A percentile compares a stretch with the other conserved stretches of the same genome.
Conservation (phyloP, 2,888 invertebrate species). For the Eucriotettix oculatus region DNA sequence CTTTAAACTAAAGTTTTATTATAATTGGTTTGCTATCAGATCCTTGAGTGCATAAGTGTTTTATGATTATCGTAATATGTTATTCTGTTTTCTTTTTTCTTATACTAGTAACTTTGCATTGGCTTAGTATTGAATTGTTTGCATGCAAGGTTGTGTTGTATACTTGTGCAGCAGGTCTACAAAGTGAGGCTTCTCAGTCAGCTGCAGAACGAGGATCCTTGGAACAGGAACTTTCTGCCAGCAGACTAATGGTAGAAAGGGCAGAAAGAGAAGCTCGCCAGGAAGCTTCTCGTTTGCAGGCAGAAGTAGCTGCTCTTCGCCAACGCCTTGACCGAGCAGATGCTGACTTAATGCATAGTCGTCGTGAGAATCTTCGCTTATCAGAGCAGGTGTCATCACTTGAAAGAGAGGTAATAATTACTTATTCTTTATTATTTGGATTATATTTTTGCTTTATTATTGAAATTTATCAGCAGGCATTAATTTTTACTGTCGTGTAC, state of each 20-base stretch:
- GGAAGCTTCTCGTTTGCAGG: constrained; percentile 54
- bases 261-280: constrained; percentile 60
- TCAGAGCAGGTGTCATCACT: constrained; percentile 61
- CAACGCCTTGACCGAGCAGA: constrained; percentile 66
- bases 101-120: too few species aligned
- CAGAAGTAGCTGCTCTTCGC: constrained; percentile 53
- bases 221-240: constrained; percentile 61
- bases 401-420: constrained; percentile 64
- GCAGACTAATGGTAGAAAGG: constrained; percentile 44
- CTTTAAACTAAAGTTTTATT: too few species aligned
- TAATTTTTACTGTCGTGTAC: too few species aligned
- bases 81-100: too few species aligned
- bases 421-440: neutral
- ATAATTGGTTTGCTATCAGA: too few species aligned
- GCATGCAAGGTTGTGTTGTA: neutral
- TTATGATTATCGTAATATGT: too few species aligned
- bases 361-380: constrained; percentile 61
- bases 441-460: neutral
- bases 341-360: constrained; percentile 61
- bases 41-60: too few species aligned
- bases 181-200: constrained; percentile 59
- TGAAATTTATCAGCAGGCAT: too few species aligned
- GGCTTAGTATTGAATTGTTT: too few species aligned
- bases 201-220: constrained; percentile 62
- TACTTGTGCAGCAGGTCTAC: constrained; percentile 41